A percentile compares a stretch with the other conserved stretches of the same genome.
These are phyloP conservation scores for Dynastes tityus DNA, from an alignment of 2,888 invertebrate genomes.

Conservation along the genomic window DNA sequence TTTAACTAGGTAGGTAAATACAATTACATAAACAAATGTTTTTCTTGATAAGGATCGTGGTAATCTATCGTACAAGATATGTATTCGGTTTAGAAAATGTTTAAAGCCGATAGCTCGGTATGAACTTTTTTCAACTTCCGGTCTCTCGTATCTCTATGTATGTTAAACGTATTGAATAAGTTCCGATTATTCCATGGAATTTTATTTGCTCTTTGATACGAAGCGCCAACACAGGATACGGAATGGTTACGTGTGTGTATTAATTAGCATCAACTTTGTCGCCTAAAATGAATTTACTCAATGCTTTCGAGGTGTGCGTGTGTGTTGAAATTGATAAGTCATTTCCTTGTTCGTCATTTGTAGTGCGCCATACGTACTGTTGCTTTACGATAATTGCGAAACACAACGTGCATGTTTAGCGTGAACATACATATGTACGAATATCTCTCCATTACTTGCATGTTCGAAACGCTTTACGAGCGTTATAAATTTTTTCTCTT, in stretches of 20 bases:
- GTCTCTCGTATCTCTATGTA: no score
- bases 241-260: background rate
- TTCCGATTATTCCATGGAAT: background rate
- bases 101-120: no score
- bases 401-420: conserved; percentile 34
- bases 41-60: no score
- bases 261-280: conserved; percentile 21
- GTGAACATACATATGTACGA: conserved; percentile 15
- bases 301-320: conserved; percentile 13
- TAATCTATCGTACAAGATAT: no score
- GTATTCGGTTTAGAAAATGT: no score
- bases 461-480: conserved; percentile 17
- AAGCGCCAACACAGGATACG: background rate
- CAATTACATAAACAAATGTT: no score
- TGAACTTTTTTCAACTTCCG: no score
- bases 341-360: conserved; percentile 29
- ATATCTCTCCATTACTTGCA: conserved; percentile 30
- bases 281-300: conserved; percentile 23
- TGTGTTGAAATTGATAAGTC: conserved; percentile 41
- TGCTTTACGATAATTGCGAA: conserved; percentile 44
- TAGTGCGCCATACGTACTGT: conserved; percentile 8
- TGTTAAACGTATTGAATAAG: no score
- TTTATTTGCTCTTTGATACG: conserved; percentile 21
- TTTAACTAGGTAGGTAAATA: no score
- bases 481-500: conserved; percentile 20